phyloP scores from a whole-genome alignment of 2,113 vertebrate species.

The Anolis carolinensis region DNA sequence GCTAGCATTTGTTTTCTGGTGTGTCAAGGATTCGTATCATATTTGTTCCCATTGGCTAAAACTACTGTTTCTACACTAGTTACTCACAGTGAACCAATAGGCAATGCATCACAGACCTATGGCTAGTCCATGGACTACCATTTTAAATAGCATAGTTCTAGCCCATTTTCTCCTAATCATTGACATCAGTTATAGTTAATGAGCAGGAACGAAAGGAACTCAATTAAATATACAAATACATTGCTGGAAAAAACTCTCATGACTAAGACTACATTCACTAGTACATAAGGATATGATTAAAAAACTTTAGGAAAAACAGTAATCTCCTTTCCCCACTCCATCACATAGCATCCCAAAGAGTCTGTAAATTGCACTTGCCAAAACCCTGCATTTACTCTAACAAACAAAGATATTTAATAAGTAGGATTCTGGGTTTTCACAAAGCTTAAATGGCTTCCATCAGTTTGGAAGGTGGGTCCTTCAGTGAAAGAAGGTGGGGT shows the following conservation, averaged over 20 bases:
- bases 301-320: neutral
- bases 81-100: too few relatives aligned
- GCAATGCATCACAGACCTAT: too few relatives aligned
- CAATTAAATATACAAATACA: slow-evolving; percentile 7
- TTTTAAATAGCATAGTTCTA: too few relatives aligned
- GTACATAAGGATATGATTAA: neutral
- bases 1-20: too few relatives aligned
- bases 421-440: neutral
- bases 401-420: neutral
- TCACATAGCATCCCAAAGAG: neutral
- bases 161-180: neutral
- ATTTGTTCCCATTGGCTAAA: too few relatives aligned
- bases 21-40: too few relatives aligned
- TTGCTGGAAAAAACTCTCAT: neutral
- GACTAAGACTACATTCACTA: neutral
- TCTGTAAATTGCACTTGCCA: slow-evolving; percentile 2
- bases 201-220: slow-evolving; percentile 23
- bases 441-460: neutral
- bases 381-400: neutral
- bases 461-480: neutral
- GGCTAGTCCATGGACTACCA: too few relatives aligned
- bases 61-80: too few relatives aligned
- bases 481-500: too few relatives aligned
- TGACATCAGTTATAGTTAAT: slow-evolving; percentile 23
- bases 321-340: neutral